Evolutionary conservation across 1,140 invertebrate genomes (phyloP), one percentile per base, ranked within the genome.

Genomic region (Coenobita brevimanus): DNA sequence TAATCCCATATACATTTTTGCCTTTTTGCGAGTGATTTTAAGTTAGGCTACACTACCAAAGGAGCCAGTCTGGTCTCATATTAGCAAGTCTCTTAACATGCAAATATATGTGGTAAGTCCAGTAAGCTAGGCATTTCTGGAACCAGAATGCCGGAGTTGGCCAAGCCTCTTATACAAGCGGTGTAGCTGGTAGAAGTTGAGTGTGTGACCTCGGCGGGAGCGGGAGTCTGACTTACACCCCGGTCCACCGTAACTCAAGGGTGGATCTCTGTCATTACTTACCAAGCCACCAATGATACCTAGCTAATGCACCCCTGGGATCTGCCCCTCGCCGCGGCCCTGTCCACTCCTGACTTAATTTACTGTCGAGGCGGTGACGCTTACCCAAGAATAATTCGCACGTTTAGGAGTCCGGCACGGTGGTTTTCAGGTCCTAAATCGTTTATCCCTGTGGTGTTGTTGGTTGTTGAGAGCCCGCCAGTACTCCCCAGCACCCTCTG

Each of bases 251-350:
- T 82, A 82, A 82, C 79, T 82, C 79, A 82, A 36, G 8, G 15
- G 3, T 1, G 60, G 64, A 67, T 82, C 79, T 80, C 78, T 80
- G 78, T 82, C 60, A 69, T 82, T 82, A 82, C 38, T 82, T 82
- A 82, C 79, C 69, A 82, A 82, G 79, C 57, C 79, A 80, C 30
- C 78, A 80, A 80, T 80, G 78, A 80, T 64, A 80, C 54, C 33
- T 50, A 24, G 57, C 54, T 80, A 80, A 80, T 64, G 33, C 54
- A 1, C 33, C 57, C 78, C 36, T 38, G 3, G 33, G 60, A 33
- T 36, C 38, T 30, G 17, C 64, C 80, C 80, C 24, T 50, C 64
- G 33, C 80, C 41, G 21, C 62, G 60, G 1, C 41, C 62, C n/a
- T 71, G 62, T 71, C 80, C 64, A 67, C 79, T 71, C 3, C 80